Evolutionary conservation across 37 sponge, comb jelly and placozoan genomes (phyloP).

Genomic region (Ianthella basta): DNA sequence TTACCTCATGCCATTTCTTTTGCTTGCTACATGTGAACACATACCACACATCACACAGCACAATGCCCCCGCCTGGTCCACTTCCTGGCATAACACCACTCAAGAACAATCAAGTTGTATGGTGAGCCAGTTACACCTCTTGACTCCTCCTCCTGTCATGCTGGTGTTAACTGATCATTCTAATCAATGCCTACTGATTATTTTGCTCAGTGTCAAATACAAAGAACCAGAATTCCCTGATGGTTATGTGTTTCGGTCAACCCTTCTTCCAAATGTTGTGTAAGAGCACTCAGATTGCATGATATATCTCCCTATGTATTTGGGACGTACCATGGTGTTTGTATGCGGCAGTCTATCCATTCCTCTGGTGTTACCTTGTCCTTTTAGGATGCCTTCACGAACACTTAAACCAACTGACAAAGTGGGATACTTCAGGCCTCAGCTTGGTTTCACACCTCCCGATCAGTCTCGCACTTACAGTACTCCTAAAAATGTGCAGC

Average conservation of each 20-base stretch:
- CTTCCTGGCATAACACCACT: not conserved
- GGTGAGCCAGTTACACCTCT: not conserved
- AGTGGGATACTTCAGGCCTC: constrained; percentile 7
- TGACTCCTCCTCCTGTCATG: no score
- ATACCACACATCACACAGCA: not conserved
- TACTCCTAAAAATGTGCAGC: not conserved
- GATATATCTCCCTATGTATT: not conserved
- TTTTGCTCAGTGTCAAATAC: constrained; percentile 55
- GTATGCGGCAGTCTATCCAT: not conserved
- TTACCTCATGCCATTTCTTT: not conserved
- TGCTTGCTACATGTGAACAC: not conserved
- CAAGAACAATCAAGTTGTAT: constrained; percentile 13
- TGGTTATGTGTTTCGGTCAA: constrained; percentile 74
- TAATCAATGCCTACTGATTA: not conserved
- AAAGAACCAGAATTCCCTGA: constrained; percentile 71
- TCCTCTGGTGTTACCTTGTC: not conserved
- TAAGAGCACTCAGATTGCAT: constrained; percentile 14
- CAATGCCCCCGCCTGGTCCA: no score
- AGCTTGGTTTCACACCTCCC: not conserved
- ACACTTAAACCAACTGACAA: constrained; percentile 2
- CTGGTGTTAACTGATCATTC: not conserved
- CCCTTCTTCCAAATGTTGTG: constrained; percentile 57
- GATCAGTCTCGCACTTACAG: not conserved
- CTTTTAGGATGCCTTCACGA: not conserved
- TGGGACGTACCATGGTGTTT: not conserved